Evolutionary conservation across 2,888 invertebrate species (phyloP).

Genomic region (Scaptomyza reducta): DNA sequence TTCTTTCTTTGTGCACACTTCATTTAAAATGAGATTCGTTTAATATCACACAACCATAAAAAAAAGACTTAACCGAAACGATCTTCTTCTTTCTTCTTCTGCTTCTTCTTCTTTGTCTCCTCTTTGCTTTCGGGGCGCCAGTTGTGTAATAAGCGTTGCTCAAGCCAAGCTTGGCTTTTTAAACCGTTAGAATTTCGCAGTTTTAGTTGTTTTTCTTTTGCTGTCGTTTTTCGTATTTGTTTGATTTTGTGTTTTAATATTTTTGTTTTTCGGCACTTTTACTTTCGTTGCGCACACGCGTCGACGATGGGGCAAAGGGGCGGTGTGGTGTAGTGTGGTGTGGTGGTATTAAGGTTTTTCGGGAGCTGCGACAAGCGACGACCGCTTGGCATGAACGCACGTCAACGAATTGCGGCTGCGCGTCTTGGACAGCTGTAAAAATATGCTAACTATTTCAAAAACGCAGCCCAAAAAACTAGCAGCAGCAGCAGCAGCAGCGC

Average conservation of each 20-base stretch:
- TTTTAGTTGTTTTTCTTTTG: background rate
- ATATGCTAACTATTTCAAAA: slow-evolving; percentile 81
- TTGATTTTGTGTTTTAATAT: background rate
- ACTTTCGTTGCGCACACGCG: slow-evolving; percentile 57
- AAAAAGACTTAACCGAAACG: slow-evolving; percentile 22
- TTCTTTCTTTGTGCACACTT: slow-evolving; percentile 30
- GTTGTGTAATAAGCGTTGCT: slow-evolving; percentile 49
- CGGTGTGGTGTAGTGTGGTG: slow-evolving; percentile 3
- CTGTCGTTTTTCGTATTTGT: slow-evolving; percentile 7
- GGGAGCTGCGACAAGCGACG: slow-evolving; percentile 71
- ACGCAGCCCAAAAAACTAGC: slow-evolving; percentile 71
- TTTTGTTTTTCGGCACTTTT: slow-evolving; percentile 62
- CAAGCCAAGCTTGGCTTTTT: slow-evolving; percentile 19
- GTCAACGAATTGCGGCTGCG: slow-evolving; percentile 82
- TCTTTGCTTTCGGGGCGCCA: slow-evolving; percentile 14
- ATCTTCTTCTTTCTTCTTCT: slow-evolving; percentile 17
- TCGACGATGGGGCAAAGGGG: slow-evolving; percentile 9
- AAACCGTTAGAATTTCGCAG: slow-evolving; percentile 68
- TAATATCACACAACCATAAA: slow-evolving; percentile 28
- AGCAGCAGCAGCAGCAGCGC: slow-evolving; percentile 12
- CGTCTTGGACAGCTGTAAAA: slow-evolving; percentile 81
- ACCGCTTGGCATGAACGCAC: slow-evolving; percentile 81
- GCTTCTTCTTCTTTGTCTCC: slow-evolving; percentile 2
- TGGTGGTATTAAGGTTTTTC: slow-evolving; percentile 7
- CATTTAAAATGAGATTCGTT: slow-evolving; percentile 35